A percentile compares a stretch with the other conserved stretches of the same genome.
Evolutionary conservation across 2,888 invertebrate genomes (phyloP).

Genomic region (Neuroscelio doddi): DNA sequence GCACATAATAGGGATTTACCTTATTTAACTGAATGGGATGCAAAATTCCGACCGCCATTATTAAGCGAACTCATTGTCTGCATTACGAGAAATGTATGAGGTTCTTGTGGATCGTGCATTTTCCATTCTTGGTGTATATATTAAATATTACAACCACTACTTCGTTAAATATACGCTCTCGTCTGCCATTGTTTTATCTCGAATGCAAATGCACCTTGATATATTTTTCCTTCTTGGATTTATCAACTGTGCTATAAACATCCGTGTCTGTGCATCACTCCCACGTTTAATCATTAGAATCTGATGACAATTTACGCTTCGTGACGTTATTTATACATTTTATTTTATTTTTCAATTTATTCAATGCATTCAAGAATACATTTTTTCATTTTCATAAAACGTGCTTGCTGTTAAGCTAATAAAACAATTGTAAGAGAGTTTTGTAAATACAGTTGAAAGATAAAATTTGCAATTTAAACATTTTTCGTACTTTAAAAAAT

Average conservation of each 20-base stretch:
- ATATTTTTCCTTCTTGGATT: constrained; percentile 14
- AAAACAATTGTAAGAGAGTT: too few species aligned
- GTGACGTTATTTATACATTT: not conserved
- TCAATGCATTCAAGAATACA: too few species aligned
- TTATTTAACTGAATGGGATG: constrained; percentile 13
- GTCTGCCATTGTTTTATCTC: constrained; percentile 8
- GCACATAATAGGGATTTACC: constrained; percentile 32
- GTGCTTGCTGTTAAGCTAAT: too few species aligned
- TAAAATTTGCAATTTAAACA: too few species aligned
- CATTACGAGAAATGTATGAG: constrained; percentile 17
- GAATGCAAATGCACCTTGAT: constrained; percentile 11
- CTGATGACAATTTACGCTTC: not conserved
- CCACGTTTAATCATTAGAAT: not conserved
- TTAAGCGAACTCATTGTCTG: constrained; percentile 17
- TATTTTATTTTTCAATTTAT: not conserved
- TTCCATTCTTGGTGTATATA: constrained; percentile 8
- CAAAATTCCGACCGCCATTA: constrained; percentile 10
- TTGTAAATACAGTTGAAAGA: too few species aligned
- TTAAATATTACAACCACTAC: constrained; percentile 5
- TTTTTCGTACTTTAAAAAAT: too few species aligned
- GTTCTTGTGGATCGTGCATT: constrained; percentile 12
- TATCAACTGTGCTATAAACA: constrained; percentile 6
- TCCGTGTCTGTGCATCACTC: not conserved
- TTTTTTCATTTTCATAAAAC: too few species aligned
- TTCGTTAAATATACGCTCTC: constrained; percentile 3